Evolutionary conservation across 2,888 invertebrate genomes (phyloP).

Genomic region (Nephrotoma appendiculata): DNA sequence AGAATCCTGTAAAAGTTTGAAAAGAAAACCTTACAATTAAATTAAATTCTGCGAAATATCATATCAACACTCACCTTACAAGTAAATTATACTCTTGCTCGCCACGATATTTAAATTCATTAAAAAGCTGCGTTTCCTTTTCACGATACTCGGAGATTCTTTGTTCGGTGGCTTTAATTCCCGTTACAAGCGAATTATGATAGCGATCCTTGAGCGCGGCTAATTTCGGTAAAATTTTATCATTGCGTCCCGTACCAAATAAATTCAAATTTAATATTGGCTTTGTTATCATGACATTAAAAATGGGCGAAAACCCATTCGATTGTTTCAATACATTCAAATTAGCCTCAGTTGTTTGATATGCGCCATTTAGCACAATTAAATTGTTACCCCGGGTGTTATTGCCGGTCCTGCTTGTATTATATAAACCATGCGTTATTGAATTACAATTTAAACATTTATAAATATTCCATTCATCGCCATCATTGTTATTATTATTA

Average conservation of each 20-base stretch:
- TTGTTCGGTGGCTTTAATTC: constrained; percentile 57
- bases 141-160: constrained; percentile 60
- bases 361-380: background rate
- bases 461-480: constrained; percentile 22
- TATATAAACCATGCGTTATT: constrained; percentile 23
- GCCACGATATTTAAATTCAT: constrained; percentile 55
- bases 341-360: background rate
- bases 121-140: constrained; percentile 58
- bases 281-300: constrained; percentile 50
- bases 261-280: constrained; percentile 2
- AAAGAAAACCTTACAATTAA: background rate
- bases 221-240: constrained; percentile 39
- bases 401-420: constrained; percentile 17
- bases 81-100: constrained; percentile 56
- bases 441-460: constrained; percentile 28
- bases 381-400: background rate
- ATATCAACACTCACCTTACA: constrained; percentile 32
- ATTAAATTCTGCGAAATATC: background rate
- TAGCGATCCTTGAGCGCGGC: constrained; percentile 36
- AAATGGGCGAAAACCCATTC: constrained; percentile 54
- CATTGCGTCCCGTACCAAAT: constrained; percentile 12
- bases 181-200: constrained; percentile 37
- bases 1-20: background rate
- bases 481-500: constrained; percentile 12
- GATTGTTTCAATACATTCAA: constrained; percentile 28